Base-by-base conservation (phyloP, 2,888 invertebrate species). In the Nycteola revayana region DNA sequence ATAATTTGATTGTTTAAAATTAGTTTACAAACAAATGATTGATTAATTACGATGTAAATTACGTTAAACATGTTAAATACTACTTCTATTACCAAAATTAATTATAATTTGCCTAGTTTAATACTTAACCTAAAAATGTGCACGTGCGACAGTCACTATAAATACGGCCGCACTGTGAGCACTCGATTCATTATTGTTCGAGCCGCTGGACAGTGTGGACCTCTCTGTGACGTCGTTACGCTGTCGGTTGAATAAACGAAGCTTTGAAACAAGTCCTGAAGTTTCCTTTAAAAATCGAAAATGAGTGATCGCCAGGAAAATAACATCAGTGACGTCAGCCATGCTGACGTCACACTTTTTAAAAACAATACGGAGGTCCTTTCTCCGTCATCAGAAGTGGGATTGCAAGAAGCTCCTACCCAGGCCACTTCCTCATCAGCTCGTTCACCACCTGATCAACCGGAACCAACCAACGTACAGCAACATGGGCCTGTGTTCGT, bases 271-370 rank as follows among this genome's bases (percentile, higher is more conserved):
- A 5, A 21, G 4, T 21, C 2, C 4, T 21, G 7, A 21, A 21
- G 7, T n/a, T 21, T 21, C 2, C n/a, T 21, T 21, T 21, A 7
- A 21, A n/a, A 2, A n/a, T 2, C n/a, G 2, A n/a, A 7, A 7
- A 21, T 21, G 21, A 21, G n/a, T 21, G 7, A 21, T 21, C n/a
- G 6, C 18, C 18, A 7, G 3, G 21, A 21, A 21, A 7, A 21
- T 7, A 21, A 21, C n/a, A 21, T 5, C 7, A 5, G 21, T 28
- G 28, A 28, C 29, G 29, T 29, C 27, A 14, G 33, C 33, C 8
- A n/a, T 8, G 33, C 28, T 33, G 33, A 22, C 22, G 27, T 33
- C 28, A 23, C 22, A n/a, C 5, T 10, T 20, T 20, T 10, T 23
- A 23, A 24, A 17, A 24, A 33, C 14, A 10, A 0, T n/a, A 1